Percentiles rank a stretch among this genome's conserved stretches.
phyloP scores from a whole-genome alignment of 1,140 invertebrate genomes.

The Atta colombica region DNA sequence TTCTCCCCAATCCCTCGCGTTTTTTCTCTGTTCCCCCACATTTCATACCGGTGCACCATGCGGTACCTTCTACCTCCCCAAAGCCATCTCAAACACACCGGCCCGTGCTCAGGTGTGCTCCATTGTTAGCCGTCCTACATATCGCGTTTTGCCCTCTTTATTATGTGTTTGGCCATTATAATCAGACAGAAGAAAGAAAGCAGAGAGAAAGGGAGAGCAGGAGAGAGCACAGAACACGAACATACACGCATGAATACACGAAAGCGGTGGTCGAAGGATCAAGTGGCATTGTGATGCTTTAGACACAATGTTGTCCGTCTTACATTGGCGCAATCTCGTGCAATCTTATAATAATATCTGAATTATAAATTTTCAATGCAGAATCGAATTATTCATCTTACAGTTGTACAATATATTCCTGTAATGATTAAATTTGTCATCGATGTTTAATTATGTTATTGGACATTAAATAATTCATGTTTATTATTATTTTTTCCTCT shows the following conservation, averaged over 20 bases:
- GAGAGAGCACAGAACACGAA: not conserved
- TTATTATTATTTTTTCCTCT: not conserved
- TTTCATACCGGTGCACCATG: constrained; percentile 80
- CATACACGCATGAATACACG: constrained; percentile 21
- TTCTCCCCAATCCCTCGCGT: constrained; percentile 12
- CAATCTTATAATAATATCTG: not conserved
- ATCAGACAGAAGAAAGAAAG: constrained; percentile 51
- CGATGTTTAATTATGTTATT: not conserved
- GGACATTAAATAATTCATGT: not conserved
- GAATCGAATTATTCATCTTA: not conserved
- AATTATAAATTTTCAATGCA: not conserved
- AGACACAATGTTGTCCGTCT: constrained; percentile 18
- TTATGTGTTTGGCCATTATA: constrained; percentile 79
- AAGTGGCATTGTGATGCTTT: constrained; percentile 66
- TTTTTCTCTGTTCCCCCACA: constrained; percentile 74
- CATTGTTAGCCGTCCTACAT: constrained; percentile 83
- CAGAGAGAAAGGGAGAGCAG: not conserved
- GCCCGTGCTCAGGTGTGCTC: constrained; percentile 82
- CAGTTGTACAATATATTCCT: not conserved
- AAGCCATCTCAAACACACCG: constrained; percentile 79
- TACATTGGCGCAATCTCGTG: constrained; percentile 6
- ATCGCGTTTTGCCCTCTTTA: constrained; percentile 80
- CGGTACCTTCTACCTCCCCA: constrained; percentile 67
- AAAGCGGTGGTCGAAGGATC: constrained; percentile 66
- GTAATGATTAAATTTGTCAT: not conserved